Percentiles rank a stretch among this genome's conserved stretches.
These are phyloP conservation scores for Dinomys branickii DNA, from an alignment of 2,113 vertebrate species.

Conservation along the genomic window DNA sequence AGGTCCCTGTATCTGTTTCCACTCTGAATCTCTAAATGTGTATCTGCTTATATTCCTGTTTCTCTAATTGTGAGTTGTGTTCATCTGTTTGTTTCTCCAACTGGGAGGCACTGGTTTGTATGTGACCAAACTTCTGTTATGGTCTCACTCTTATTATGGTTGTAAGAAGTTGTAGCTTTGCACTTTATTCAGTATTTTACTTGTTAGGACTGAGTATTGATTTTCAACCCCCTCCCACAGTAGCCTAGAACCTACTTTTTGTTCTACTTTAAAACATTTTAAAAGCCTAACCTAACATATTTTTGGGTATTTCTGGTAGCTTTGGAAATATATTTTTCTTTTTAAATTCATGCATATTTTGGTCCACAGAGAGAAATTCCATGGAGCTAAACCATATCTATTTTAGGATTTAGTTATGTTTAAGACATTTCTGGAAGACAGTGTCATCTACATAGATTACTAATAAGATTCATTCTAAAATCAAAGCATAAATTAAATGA, in stretches of 20 bases:
- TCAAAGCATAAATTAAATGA: not conserved
- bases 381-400: not conserved
- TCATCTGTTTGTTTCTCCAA: not conserved
- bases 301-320: not conserved
- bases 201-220: not conserved
- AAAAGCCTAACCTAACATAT: not conserved
- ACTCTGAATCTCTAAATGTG: not conserved
- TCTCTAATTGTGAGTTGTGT: not conserved
- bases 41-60: not conserved
- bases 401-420: not conserved
- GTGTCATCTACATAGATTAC: not conserved
- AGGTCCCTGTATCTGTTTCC: not conserved
- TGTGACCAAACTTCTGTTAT: not conserved
- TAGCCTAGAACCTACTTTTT: not conserved
- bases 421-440: constrained; percentile 28
- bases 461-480: not conserved
- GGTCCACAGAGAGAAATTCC: not conserved
- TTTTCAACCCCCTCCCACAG: not conserved
- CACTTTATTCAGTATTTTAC: not conserved
- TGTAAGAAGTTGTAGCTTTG: not conserved
- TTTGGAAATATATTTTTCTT: not conserved
- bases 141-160: not conserved
- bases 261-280: not conserved
- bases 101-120: not conserved
- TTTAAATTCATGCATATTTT: not conserved